Conservation (phyloP, 2,113 vertebrate genomes). For the Puntigrus tetrazona region DNA sequence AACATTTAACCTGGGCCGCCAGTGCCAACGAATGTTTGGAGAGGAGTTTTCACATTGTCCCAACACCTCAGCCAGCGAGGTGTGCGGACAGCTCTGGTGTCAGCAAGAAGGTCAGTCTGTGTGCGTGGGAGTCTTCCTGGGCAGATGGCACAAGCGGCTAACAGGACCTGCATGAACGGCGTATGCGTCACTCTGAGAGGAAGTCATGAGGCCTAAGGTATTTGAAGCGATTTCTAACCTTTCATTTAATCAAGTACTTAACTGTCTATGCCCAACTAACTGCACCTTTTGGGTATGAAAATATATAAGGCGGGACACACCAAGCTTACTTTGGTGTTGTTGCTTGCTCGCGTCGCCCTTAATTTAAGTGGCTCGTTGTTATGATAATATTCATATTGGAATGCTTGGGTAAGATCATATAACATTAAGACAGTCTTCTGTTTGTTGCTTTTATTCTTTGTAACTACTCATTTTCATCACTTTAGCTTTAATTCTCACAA, state of each 20-base stretch:
- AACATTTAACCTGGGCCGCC: constrained; percentile 85
- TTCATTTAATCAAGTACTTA: not conserved
- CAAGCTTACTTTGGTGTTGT: too few species aligned
- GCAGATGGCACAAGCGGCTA: constrained; percentile 85
- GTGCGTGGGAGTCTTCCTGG: constrained; percentile 95
- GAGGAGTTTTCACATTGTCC: constrained; percentile 87
- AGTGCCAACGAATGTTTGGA: constrained; percentile 95
- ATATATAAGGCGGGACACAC: too few species aligned
- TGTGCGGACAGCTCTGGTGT: constrained; percentile 93
- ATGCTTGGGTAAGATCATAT: too few species aligned
- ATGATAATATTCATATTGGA: too few species aligned
- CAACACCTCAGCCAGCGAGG: constrained; percentile 81
- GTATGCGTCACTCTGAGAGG: constrained; percentile 73
- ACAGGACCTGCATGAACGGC: constrained; percentile 78
- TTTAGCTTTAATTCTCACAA: too few species aligned
- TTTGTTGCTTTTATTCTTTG: too few species aligned
- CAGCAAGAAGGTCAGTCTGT: constrained; percentile 73
- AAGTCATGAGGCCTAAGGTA: constrained; percentile 70
- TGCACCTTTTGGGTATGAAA: too few species aligned
- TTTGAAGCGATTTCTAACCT: not conserved
- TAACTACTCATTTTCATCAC: too few species aligned
- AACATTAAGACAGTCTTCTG: too few species aligned
- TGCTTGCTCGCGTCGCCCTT: too few species aligned
- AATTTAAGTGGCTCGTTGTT: too few species aligned
- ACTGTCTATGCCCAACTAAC: too few species aligned